These are phyloP conservation scores for Nothoprocta perdicaria DNA, from an alignment of 2,113 vertebrate genomes.

Conservation along the genomic window DNA sequence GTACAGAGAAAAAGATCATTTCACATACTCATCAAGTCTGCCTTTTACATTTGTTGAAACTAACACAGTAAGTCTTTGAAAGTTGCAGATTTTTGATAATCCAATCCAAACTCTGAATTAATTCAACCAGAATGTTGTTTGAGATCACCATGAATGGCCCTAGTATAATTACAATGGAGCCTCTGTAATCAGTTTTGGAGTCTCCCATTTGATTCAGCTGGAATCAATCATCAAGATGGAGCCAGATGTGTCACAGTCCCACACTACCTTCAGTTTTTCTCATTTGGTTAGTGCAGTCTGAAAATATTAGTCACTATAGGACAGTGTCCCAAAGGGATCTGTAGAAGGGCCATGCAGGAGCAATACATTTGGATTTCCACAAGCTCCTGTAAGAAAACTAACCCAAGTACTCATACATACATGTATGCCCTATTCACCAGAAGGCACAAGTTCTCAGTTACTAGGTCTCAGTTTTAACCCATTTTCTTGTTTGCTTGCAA, in stretches of 20 bases:
- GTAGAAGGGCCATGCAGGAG: background rate
- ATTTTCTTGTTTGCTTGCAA: background rate
- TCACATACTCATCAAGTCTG: background rate
- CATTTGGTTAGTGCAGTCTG: background rate
- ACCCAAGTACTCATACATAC: background rate
- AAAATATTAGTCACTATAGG: background rate
- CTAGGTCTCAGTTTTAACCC: background rate
- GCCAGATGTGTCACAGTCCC: background rate
- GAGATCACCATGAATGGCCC: background rate
- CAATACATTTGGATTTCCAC: background rate
- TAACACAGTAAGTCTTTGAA: slow-evolving; percentile 8
- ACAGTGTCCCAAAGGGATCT: background rate
- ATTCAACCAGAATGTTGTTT: background rate
- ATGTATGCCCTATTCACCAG: background rate
- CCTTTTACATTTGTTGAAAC: background rate
- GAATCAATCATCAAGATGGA: background rate
- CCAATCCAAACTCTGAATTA: slow-evolving; percentile 39
- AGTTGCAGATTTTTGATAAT: slow-evolving; percentile 6
- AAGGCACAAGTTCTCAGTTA: background rate
- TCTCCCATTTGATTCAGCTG: background rate
- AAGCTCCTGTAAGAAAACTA: background rate
- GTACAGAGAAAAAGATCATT: background rate
- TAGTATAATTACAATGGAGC: background rate
- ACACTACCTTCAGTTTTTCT: background rate
- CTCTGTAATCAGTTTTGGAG: slow-evolving; percentile 7